Evolutionary conservation across 2,113 vertebrate genomes (phyloP), one percentile per base, ranked within the genome.

Genomic region (Canis aureus): DNA sequence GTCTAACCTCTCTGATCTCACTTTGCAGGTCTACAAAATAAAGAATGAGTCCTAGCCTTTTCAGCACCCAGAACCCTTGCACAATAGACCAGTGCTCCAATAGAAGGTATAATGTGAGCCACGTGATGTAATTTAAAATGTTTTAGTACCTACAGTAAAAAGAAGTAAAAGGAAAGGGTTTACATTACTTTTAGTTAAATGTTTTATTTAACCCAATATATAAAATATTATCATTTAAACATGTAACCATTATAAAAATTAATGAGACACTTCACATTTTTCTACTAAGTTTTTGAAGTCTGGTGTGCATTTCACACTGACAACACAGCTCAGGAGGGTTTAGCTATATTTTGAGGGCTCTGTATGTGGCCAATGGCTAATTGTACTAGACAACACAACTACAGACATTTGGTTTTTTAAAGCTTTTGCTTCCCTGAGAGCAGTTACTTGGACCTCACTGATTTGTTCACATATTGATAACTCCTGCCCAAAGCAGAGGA

Each of bases 211-310:
- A 66, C 4, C n/a, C 11, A 25, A 76, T 55, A 9, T 43, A 76
- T 60, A 87, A 96, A 93, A 73, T 59, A 57, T 10, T 53, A 82
- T 59, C n/a, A 88, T 51, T 92, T 95, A 79, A 80, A 78, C 25
- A 80, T 32, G 27, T 49, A 78, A 79, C 20, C 22, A 23, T 51
- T 25, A 73, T 15, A 69, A 92, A 93, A 66, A 73, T 69, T 35
- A 49, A 49, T n/a, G 57, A 35, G 20, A 64, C 6, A 51, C 10
- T 25, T 86, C 74, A 86, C 16, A 16, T 53, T 74, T 91, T 90
- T 69, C n/a, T 23, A 15, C 17, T 13, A 64, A 35, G 38, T 32
- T 86, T 87, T 29, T 29, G 29, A 78, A 22, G 19, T n/a, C 32
- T 55, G 19, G 4, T 6, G 3, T 27, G 27, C 32, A 35, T 78